A percentile compares a stretch with the other conserved stretches of the same genome.
Conservation (phyloP, 2,888 invertebrate species). For the Pterostichus madidus region DNA sequence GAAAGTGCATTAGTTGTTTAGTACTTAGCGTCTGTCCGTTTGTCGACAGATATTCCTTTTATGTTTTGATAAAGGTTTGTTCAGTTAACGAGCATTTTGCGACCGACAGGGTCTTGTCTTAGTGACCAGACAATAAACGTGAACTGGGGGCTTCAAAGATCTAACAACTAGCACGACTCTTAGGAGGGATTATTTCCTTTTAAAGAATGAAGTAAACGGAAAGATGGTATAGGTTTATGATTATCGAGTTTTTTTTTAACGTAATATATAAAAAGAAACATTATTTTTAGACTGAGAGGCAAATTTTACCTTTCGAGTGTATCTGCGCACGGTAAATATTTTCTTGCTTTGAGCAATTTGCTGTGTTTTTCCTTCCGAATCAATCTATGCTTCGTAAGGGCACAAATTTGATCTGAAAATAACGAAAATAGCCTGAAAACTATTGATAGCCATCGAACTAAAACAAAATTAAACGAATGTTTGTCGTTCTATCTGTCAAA, state of each 20-base stretch:
- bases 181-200: background rate
- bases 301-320: background rate
- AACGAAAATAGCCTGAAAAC: no score
- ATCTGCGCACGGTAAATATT: background rate
- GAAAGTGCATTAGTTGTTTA: constrained; percentile 26
- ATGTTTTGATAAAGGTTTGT: constrained; percentile 32
- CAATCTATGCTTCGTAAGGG: no score
- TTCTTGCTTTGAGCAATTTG: no score
- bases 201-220: no score
- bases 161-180: background rate
- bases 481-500: no score
- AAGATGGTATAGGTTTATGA: background rate
- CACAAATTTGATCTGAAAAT: no score
- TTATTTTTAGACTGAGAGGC: background rate
- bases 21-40: constrained; percentile 1
- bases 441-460: no score
- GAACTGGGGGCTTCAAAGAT: constrained; percentile 22
- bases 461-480: no score
- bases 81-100: constrained; percentile 19
- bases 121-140: constrained; percentile 14
- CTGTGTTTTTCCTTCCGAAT: no score
- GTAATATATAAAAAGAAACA: constrained; percentile 9
- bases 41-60: constrained; percentile 33
- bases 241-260: background rate
- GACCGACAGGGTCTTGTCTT: background rate